Evolutionary conservation across 2,888 invertebrate species (phyloP).

Genomic region (Chalcosyrphus nemorum): DNA sequence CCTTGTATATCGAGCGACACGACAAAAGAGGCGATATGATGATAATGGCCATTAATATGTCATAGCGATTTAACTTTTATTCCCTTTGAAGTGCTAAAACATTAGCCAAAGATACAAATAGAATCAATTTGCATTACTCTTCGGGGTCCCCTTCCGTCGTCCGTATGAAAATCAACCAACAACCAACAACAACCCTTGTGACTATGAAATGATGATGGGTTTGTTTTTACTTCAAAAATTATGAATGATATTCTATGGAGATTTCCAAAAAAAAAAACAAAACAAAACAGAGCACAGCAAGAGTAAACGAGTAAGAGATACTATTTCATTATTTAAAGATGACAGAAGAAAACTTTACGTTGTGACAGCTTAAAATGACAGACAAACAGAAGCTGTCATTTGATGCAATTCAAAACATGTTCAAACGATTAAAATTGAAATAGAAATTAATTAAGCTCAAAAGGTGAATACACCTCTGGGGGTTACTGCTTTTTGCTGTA

Average conservation of each 20-base stretch:
- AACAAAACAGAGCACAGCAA: no score
- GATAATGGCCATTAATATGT: constrained; percentile 72
- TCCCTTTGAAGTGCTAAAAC: constrained; percentile 65
- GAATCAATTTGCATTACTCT: constrained; percentile 62
- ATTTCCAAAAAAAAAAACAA: not conserved
- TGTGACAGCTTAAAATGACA: constrained; percentile 3
- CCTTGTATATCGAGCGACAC: constrained; percentile 50
- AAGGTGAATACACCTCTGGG: not conserved
- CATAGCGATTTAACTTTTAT: constrained; percentile 72
- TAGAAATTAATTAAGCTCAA: constrained; percentile 31
- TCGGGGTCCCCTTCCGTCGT: no score
- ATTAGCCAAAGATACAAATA: constrained; percentile 58
- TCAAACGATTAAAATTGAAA: constrained; percentile 19
- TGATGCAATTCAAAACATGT: not conserved
- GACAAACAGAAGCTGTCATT: not conserved
- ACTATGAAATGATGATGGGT: not conserved
- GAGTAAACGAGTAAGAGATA: no score
- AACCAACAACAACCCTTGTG: not conserved
- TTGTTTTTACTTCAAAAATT: not conserved
- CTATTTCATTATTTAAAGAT: constrained; percentile 27
- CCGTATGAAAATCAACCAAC: not conserved
- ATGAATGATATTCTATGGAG: not conserved
- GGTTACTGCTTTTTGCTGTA: not conserved
- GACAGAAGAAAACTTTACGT: constrained; percentile 6
- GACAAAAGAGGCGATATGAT: constrained; percentile 59